Conservation (phyloP, 2,888 invertebrate genomes). For the Neoaliturus tenellus region DNA sequence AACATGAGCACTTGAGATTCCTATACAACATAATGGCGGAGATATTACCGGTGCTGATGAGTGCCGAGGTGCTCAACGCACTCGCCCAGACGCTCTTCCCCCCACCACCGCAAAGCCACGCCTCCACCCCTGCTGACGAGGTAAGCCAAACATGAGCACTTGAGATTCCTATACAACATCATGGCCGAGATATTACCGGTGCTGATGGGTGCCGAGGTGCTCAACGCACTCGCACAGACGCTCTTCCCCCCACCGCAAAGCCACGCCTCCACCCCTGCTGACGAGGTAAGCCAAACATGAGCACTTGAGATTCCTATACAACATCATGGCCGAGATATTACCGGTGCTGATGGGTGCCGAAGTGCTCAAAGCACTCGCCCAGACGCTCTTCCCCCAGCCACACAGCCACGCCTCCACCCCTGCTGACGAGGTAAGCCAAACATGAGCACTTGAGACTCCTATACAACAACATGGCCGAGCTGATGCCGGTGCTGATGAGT, state of each 20-base stretch:
- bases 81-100: constrained; percentile 93
- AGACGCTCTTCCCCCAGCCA: too few relatives aligned
- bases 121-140: constrained; percentile 85
- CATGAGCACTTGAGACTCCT: too few relatives aligned
- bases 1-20: too few relatives aligned
- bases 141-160: too few relatives aligned
- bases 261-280: constrained; percentile 86
- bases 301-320: constrained; percentile 97
- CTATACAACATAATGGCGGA: constrained; percentile 97
- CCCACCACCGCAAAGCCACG: constrained; percentile 86
- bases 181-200: constrained; percentile 94
- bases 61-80: constrained; percentile 91
- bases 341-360: constrained; percentile 94
- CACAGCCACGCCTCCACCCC: constrained; percentile 89
- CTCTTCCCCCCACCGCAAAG: constrained; percentile 91
- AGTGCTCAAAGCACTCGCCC: constrained; percentile 89
- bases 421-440: constrained; percentile 78
- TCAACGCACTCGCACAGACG: constrained; percentile 89
- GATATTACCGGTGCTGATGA: constrained; percentile 94
- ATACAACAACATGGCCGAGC: constrained; percentile 96
- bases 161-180: constrained; percentile 98
- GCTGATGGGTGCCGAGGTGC: constrained; percentile 94
- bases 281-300: constrained; percentile 76
- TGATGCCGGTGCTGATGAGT: constrained; percentile 94
- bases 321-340: constrained; percentile 95